Base-by-base conservation (phyloP, 2,888 invertebrate genomes). In the Asteroscopus sphinx region DNA sequence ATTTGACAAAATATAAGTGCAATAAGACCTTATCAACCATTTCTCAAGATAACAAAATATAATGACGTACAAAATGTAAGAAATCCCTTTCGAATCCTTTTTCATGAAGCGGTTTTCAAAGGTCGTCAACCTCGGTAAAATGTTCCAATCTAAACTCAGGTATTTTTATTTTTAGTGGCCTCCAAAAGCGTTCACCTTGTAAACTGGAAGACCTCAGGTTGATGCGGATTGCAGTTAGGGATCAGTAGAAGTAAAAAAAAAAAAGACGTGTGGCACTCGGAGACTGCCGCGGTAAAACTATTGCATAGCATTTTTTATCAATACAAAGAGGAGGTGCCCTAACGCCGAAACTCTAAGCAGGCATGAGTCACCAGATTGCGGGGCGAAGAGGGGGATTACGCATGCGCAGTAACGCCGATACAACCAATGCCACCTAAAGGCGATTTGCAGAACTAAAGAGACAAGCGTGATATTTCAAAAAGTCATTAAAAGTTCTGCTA, bases 141-240 rank as follows among this genome's bases (percentile, higher is more conserved):
- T 47, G 68, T 66, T 68, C 70, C 65, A 69, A 61, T 73, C 65
- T 74, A 78, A 80, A 76, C 73, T 69, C 46, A 49, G 65, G 42
- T 33, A 49, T 51, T 55, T 54, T 73, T 70, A 65, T 73, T 79
- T 79, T 75, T 67, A 49, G 55, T 73, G 74, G 69, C 82, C 82
- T 81, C 68, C 64, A 72, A 72, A 68, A 60, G 45, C 76, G 64
- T 69, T 86, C 72, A 79, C 85, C 83, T 85, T 81, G 81, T 64
- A 59, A 73, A 83, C 75, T 83, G 70, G 82, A 79, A 83, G 82
- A 82, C 84, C 84, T 85, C 78, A 74, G 68, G 57, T 57, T 56
- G 45, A 30, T 30, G 37, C 54, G 7, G 55, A 67, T 51, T 66
- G 62, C 35, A 53, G 41, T 70, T 70, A 54, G 69, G 52, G 75